Conservation (phyloP, 2,113 vertebrate genomes). For the Zootoca vivipara region DNA sequence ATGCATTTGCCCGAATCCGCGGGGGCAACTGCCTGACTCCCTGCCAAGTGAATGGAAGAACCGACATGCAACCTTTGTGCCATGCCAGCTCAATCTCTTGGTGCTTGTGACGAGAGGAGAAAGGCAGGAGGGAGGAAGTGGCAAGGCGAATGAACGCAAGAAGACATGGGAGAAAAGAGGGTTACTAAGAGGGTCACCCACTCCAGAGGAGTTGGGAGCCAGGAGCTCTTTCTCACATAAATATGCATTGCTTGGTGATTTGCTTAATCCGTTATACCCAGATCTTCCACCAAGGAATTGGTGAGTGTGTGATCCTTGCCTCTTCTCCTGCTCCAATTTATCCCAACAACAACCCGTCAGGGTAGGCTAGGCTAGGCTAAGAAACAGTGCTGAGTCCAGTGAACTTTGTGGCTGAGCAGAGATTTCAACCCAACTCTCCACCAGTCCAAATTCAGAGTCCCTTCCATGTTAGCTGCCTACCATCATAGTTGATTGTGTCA, state of each 20-base stretch:
- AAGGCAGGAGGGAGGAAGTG: not conserved
- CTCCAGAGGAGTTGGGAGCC: not conserved
- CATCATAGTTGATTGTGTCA: not conserved
- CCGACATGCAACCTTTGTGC: not conserved
- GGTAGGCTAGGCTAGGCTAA: not conserved
- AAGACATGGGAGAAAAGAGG: too few relatives aligned
- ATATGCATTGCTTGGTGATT: not conserved
- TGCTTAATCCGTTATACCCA: not conserved
- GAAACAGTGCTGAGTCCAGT: not conserved
- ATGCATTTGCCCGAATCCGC: not conserved
- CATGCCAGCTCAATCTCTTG: rapidly evolving
- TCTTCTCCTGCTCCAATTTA: not conserved
- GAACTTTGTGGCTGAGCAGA: not conserved
- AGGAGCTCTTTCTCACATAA: not conserved
- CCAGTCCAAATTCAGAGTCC: not conserved
- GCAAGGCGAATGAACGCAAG: not conserved
- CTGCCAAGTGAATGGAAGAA: not conserved
- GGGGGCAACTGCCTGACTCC: not conserved
- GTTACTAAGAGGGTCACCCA: rapidly evolving
- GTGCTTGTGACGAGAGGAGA: rapidly evolving
- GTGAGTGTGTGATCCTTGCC: not conserved
- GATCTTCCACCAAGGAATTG: not conserved
- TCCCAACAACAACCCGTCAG: not conserved
- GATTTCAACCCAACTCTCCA: not conserved
- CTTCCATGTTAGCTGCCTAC: not conserved